Evolutionary conservation across 2,113 vertebrate species (phyloP).

Genomic region (Vimba vimba): DNA sequence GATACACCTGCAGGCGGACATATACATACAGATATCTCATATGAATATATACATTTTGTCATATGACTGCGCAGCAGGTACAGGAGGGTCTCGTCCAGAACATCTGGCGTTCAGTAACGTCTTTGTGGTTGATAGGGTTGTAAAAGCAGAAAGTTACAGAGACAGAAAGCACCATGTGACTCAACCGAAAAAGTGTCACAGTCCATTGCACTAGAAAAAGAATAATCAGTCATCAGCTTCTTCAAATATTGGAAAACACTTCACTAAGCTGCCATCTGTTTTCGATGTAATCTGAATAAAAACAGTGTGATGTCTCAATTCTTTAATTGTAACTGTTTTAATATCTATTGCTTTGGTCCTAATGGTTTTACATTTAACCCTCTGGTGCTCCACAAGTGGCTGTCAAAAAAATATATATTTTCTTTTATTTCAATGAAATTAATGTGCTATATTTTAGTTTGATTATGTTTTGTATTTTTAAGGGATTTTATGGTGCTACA

Average conservation of each 20-base stretch:
- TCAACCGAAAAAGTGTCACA: slow-evolving; percentile 43
- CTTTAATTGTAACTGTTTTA: neutral
- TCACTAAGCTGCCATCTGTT: slow-evolving; percentile 7
- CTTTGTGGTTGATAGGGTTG: slow-evolving; percentile 3
- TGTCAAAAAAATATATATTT: too few relatives aligned
- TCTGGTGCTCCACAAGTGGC: too few relatives aligned
- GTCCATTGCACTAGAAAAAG: slow-evolving; percentile 20
- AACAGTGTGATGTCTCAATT: slow-evolving; percentile 22
- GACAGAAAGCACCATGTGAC: slow-evolving; percentile 26
- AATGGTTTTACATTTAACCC: neutral
- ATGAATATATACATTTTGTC: neutral
- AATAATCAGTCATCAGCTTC: slow-evolving; percentile 8
- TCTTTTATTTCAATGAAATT: too few relatives aligned
- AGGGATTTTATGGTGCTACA: too few relatives aligned
- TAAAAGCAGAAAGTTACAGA: neutral
- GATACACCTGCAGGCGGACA: slow-evolving; percentile 5
- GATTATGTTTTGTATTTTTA: too few relatives aligned
- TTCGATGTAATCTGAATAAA: slow-evolving; percentile 15
- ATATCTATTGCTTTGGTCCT: neutral
- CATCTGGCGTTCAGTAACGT: slow-evolving; percentile 38
- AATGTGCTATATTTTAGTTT: too few relatives aligned
- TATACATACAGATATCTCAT: neutral
- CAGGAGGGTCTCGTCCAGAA: neutral
- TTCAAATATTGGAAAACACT: slow-evolving; percentile 1
- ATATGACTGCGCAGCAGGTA: slow-evolving; percentile 1